A percentile compares a stretch with the other conserved stretches of the same genome.
Conservation (phyloP, 2,797 vertebrate genomes). For the Sphenodon punctatus region DNA sequence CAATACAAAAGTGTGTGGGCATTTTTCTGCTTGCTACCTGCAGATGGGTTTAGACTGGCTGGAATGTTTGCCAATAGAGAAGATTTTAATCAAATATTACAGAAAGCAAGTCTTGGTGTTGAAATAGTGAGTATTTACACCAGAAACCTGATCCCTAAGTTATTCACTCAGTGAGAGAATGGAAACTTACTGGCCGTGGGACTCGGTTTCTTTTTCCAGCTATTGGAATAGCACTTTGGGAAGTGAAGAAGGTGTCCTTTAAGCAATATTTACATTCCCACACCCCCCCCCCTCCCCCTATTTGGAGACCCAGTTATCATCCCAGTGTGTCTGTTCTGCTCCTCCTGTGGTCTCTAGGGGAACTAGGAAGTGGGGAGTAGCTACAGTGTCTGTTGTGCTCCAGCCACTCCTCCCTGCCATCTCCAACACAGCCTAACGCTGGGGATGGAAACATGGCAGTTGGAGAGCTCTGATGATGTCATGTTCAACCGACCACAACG, state of each 20-base stretch:
- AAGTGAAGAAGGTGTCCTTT: too few relatives aligned
- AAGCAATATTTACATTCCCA: too few relatives aligned
- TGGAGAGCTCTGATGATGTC: too few relatives aligned
- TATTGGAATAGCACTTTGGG: too few relatives aligned
- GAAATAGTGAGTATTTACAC: neutral
- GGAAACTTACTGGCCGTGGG: neutral
- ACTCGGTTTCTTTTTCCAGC: too few relatives aligned
- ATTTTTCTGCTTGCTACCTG: neutral
- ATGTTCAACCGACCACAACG: too few relatives aligned
- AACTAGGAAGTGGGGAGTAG: neutral
- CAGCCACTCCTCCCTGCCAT: neutral
- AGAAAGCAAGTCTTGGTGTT: neutral
- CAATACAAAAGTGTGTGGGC: neutral
- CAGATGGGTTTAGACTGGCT: neutral
- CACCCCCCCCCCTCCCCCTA: too few relatives aligned
- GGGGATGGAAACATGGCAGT: neutral
- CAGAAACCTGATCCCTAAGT: neutral
- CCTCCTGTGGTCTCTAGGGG: too few relatives aligned
- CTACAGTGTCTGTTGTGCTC: neutral
- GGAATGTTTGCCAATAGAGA: neutral
- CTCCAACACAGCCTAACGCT: neutral
- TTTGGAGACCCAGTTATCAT: too few relatives aligned
- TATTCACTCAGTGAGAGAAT: neutral
- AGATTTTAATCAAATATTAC: neutral
- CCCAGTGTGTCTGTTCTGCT: neutral